A percentile compares a stretch with the other conserved stretches of the same genome.
Conservation (phyloP, 2,113 vertebrate species). For the Microtus montanus region DNA sequence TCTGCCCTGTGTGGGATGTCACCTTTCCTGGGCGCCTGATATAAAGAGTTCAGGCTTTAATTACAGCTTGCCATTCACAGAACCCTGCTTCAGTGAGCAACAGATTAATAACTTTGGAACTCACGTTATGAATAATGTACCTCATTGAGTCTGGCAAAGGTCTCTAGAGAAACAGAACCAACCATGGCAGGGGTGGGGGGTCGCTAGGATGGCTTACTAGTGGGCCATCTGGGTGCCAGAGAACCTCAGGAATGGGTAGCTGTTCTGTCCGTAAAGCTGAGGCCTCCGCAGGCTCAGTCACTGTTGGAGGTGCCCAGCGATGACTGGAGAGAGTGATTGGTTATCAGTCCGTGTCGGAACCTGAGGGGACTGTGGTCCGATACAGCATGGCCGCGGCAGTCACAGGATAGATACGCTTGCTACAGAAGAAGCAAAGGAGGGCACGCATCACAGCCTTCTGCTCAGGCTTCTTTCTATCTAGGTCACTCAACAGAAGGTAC, state of each 20-base stretch:
- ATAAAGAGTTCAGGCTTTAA: not conserved
- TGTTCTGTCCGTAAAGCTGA: not conserved
- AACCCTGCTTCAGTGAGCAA: not conserved
- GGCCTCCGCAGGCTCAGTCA: not conserved
- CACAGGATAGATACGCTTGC: not conserved
- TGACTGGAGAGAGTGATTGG: not conserved
- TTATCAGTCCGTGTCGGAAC: too few species aligned
- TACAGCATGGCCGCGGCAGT: not conserved
- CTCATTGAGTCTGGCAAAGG: not conserved
- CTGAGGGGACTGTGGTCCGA: not conserved
- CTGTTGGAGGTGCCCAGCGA: not conserved
- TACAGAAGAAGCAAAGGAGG: not conserved
- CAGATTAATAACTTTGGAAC: not conserved
- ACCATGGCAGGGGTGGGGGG: fast-evolving
- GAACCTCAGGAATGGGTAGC: not conserved
- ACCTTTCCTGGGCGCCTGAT: not conserved
- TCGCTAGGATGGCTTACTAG: not conserved
- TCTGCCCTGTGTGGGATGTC: not conserved
- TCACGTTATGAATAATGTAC: not conserved
- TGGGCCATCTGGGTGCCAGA: not conserved
- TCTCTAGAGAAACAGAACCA: not conserved
- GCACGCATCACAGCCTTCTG: not conserved
- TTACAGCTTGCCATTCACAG: not conserved
- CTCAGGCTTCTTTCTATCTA: not conserved
- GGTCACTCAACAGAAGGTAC: not conserved